A percentile compares a stretch with the other conserved stretches of the same genome.
Evolutionary conservation across 2,888 invertebrate genomes (phyloP).

Genomic region (Limnephilus rhombicus): DNA sequence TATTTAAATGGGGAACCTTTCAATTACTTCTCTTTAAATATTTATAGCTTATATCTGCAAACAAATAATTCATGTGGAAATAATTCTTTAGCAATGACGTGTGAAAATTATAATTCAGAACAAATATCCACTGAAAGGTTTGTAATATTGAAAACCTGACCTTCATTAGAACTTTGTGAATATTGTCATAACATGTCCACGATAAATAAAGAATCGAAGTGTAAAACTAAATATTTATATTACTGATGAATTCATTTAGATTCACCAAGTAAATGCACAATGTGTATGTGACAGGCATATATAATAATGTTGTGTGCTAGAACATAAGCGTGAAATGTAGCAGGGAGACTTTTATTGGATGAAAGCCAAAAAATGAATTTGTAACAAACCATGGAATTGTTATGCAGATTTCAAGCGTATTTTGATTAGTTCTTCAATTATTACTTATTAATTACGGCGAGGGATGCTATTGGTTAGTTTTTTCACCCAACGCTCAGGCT

Average conservation of each 20-base stretch:
- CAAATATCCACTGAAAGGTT: neutral
- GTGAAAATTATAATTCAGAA: neutral
- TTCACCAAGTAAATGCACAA: neutral
- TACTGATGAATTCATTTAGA: neutral
- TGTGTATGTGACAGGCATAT: neutral
- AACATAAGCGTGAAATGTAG: neutral
- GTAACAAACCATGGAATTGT: too few species aligned
- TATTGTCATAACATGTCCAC: neutral
- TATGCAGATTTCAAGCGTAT: too few species aligned
- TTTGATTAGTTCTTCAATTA: too few species aligned
- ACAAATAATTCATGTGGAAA: neutral
- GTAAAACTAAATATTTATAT: neutral
- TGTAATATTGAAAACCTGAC: neutral
- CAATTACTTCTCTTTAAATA: neutral
- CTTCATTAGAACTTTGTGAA: neutral
- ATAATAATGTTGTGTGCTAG: neutral
- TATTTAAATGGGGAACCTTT: too few species aligned
- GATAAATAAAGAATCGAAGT: neutral
- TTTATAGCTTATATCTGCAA: neutral
- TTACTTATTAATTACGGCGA: too few species aligned
- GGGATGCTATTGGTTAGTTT: too few species aligned
- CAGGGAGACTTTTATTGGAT: neutral
- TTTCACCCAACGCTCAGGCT: too few species aligned
- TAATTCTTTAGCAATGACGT: neutral
- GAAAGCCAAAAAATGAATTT: neutral